Evolutionary conservation across 2,888 invertebrate genomes (phyloP).

Genomic region (Drosophila fungiperda): DNA sequence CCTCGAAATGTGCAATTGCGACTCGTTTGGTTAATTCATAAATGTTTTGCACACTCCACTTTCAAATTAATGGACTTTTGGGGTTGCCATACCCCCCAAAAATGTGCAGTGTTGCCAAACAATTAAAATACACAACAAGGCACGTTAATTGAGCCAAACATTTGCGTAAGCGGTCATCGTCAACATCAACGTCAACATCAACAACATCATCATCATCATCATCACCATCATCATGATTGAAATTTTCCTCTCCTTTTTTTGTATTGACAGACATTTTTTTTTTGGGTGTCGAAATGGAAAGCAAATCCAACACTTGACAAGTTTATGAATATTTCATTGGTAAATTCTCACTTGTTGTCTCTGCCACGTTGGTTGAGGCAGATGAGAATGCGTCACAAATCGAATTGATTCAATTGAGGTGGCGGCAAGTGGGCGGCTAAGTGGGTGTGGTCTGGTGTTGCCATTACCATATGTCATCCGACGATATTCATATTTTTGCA

Average conservation of each 20-base stretch:
- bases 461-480: slow-evolving; percentile 51
- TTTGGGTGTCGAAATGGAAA: slow-evolving; percentile 40
- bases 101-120: slow-evolving; percentile 20
- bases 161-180: slow-evolving; percentile 36
- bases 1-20: slow-evolving; percentile 23
- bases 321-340: slow-evolving; percentile 54
- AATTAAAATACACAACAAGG: slow-evolving; percentile 47
- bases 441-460: background rate
- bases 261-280: slow-evolving; percentile 18
- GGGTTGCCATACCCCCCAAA: background rate
- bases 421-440: background rate
- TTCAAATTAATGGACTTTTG: slow-evolving; percentile 15
- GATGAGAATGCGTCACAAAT: slow-evolving; percentile 31
- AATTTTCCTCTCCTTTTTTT: slow-evolving; percentile 1
- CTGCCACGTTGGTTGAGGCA: too few species aligned
- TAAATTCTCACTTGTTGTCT: slow-evolving; percentile 5
- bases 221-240: slow-evolving; percentile 3
- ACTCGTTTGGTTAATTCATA: slow-evolving; percentile 29
- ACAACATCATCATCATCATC: slow-evolving; percentile 5
- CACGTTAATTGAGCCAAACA: slow-evolving; percentile 51
- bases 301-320: slow-evolving; percentile 51
- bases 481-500: slow-evolving; percentile 37
- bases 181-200: background rate
- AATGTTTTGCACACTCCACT: slow-evolving; percentile 1
- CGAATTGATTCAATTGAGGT: slow-evolving; percentile 42